Percentiles rank a stretch among this genome's conserved stretches.
Conservation (phyloP, 1,140 invertebrate species). For the Pseudoatta argentina region DNA sequence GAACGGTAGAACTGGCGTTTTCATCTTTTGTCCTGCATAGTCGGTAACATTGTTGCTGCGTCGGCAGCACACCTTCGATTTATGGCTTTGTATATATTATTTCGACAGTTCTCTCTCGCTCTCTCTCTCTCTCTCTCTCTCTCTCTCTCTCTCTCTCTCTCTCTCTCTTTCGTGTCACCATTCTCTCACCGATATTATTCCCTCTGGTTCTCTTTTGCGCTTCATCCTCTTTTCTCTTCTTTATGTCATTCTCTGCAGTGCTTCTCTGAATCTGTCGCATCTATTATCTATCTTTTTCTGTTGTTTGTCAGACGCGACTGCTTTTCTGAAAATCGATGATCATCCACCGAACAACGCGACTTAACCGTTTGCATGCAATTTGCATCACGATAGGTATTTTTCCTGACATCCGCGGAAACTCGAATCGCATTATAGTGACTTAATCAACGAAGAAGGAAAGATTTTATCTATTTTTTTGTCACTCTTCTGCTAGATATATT, state of each 20-base stretch:
- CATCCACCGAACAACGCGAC: background rate
- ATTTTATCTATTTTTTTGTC: background rate
- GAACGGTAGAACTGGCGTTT: conserved; percentile 15
- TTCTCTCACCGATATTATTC: conserved; percentile 14
- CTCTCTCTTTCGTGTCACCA: background rate
- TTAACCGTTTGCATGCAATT: conserved; percentile 29
- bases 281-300: background rate
- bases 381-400: conserved; percentile 16
- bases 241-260: background rate
- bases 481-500: background rate
- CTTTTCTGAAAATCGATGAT: conserved; percentile 25
- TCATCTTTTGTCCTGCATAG: conserved; percentile 17
- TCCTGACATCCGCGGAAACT: background rate
- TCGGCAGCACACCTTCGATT: conserved; percentile 66
- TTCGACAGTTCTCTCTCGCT: conserved; percentile 54
- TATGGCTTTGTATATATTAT: conserved; percentile 56
- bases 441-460: background rate
- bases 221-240: background rate
- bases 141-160: background rate
- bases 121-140: background rate
- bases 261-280: conserved; percentile 27
- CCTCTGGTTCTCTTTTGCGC: conserved; percentile 22
- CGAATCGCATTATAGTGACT: background rate
- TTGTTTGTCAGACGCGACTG: background rate
- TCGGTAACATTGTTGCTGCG: conserved; percentile 52